These are phyloP conservation scores for Balanococcus diminutus DNA, from an alignment of 2,888 invertebrate species.

Conservation along the genomic window DNA sequence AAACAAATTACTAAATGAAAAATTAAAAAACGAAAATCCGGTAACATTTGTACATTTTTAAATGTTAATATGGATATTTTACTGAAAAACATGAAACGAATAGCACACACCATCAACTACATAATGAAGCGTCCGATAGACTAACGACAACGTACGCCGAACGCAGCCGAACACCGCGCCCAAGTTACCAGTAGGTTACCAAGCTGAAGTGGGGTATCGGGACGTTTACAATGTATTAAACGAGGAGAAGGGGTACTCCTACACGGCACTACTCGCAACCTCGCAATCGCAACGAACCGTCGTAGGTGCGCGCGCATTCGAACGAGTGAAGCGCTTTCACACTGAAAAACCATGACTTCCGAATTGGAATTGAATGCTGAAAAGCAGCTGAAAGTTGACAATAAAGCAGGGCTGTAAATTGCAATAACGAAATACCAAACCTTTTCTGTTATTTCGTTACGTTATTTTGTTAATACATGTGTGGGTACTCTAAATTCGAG, in stretches of 20 bases:
- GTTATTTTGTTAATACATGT: too few species aligned
- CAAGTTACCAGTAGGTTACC: constrained; percentile 33
- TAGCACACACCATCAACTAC: constrained; percentile 33
- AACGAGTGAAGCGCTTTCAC: constrained; percentile 9
- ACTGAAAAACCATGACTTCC: constrained; percentile 6
- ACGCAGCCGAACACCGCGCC: constrained; percentile 35
- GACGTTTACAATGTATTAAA: constrained; percentile 35
- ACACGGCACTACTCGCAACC: constrained; percentile 35
- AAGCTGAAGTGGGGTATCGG: neutral
- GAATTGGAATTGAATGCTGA: too few species aligned
- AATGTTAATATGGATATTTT: neutral
- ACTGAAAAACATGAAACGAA: constrained; percentile 26
- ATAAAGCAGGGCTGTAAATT: too few species aligned
- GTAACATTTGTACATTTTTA: constrained; percentile 49
- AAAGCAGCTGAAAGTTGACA: too few species aligned
- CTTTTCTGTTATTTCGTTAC: too few species aligned
- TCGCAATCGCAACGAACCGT: constrained; percentile 32
- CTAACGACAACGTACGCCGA: constrained; percentile 15
- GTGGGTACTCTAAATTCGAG: too few species aligned
- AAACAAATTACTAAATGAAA: neutral
- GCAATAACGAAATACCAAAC: too few species aligned
- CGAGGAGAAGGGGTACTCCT: constrained; percentile 43
- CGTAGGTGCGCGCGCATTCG: constrained; percentile 24
- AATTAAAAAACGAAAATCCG: constrained; percentile 39
- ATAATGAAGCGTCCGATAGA: constrained; percentile 51